A percentile compares a stretch with the other conserved stretches of the same genome.
Evolutionary conservation across 1,140 invertebrate species (phyloP).

Genomic region (Drosophila bifasciata): DNA sequence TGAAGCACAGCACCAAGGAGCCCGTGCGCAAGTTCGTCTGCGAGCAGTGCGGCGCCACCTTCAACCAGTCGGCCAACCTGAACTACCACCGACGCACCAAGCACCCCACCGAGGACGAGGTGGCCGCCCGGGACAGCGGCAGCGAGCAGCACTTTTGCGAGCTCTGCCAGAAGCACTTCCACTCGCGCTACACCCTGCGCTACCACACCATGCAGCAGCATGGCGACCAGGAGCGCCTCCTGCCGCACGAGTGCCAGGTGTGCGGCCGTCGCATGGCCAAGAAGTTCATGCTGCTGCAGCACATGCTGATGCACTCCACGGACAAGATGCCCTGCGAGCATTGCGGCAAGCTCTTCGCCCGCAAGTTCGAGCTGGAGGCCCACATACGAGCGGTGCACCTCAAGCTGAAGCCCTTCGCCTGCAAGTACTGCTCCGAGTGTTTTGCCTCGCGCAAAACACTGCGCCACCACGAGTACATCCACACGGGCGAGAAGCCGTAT

Average conservation of each 20-base stretch:
- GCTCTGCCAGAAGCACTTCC: constrained; percentile 72
- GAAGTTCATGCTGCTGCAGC: constrained; percentile 77
- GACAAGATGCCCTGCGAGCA: constrained; percentile 78
- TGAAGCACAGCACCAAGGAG: constrained; percentile 54
- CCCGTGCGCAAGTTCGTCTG: constrained; percentile 59
- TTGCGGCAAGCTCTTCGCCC: constrained; percentile 70
- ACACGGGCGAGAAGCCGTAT: constrained; percentile 92
- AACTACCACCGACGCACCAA: constrained; percentile 73
- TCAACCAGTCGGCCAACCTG: constrained; percentile 74
- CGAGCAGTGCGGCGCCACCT: constrained; percentile 74
- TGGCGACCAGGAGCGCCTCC: constrained; percentile 3
- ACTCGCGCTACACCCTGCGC: constrained; percentile 74
- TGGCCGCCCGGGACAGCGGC: constrained; percentile 39
- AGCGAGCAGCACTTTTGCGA: constrained; percentile 57
- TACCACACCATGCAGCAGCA: constrained; percentile 78
- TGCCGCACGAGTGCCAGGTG: constrained; percentile 66
- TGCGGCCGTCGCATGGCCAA: constrained; percentile 78
- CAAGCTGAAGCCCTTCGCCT: constrained; percentile 74
- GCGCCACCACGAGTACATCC: constrained; percentile 87
- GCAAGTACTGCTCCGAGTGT: constrained; percentile 64
- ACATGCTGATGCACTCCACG: constrained; percentile 76
- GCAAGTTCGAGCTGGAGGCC: constrained; percentile 76
- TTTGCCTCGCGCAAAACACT: constrained; percentile 78
- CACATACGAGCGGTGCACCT: constrained; percentile 82
- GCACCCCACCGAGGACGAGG: constrained; percentile 74